Evolutionary conservation across 1,140 invertebrate genomes (phyloP).

Genomic region (Drosophila serrata): DNA sequence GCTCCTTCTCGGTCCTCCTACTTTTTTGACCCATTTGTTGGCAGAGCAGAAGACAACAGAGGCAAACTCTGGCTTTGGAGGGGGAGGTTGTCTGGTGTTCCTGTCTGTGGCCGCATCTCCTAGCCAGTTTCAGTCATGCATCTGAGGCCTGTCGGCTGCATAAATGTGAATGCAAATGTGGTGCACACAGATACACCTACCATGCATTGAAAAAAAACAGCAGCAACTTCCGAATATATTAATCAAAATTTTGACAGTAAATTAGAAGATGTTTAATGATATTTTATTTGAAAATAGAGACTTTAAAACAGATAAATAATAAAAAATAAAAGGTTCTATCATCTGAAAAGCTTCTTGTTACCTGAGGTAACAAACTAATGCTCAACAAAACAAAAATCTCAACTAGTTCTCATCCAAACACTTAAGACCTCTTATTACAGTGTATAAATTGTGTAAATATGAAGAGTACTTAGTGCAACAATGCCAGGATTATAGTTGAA

Average conservation of each 20-base stretch:
- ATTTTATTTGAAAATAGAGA: too few species aligned
- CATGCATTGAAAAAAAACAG: neutral
- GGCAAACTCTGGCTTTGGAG: slow-evolving; percentile 6
- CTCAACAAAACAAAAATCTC: too few species aligned
- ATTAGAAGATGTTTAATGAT: neutral
- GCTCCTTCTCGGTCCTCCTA: slow-evolving; percentile 19
- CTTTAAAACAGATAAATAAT: too few species aligned
- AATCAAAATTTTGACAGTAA: neutral
- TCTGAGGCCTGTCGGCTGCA: slow-evolving; percentile 61
- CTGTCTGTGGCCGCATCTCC: slow-evolving; percentile 26
- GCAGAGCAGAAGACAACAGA: slow-evolving; percentile 8
- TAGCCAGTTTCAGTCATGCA: slow-evolving; percentile 64
- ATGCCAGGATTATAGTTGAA: slow-evolving; percentile 81
- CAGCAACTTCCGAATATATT: neutral
- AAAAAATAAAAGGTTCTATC: too few species aligned
- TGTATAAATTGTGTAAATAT: slow-evolving; percentile 77
- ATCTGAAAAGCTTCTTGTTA: too few species aligned
- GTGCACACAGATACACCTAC: slow-evolving; percentile 16
- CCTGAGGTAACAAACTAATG: too few species aligned
- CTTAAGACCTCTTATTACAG: neutral
- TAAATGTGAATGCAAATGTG: slow-evolving; percentile 32
- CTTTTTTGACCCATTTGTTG: slow-evolving; percentile 74
- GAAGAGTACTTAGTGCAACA: slow-evolving; percentile 83
- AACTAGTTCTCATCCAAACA: neutral
- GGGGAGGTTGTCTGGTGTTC: slow-evolving; percentile 19